Evolutionary conservation across 2,797 vertebrate genomes (phyloP).

Genomic region (Gorsachius magnificus): DNA sequence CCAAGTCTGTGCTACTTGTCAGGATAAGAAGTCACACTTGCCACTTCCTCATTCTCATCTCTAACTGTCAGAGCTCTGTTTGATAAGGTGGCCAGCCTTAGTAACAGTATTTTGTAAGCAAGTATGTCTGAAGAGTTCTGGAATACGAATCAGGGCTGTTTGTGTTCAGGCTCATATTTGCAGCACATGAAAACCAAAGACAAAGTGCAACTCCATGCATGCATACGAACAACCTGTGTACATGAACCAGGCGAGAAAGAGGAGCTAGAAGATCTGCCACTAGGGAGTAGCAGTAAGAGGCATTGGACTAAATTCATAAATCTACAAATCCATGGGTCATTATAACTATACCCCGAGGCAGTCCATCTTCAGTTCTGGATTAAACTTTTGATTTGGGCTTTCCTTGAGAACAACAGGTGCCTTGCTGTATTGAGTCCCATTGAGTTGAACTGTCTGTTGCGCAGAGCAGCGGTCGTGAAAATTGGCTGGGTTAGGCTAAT

Average conservation of each 20-base stretch:
- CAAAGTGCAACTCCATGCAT: background rate
- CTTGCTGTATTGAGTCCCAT: background rate
- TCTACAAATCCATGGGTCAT: background rate
- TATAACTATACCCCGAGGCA: background rate
- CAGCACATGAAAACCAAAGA: background rate
- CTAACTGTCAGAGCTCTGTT: background rate
- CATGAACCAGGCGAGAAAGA: background rate
- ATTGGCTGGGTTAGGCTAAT: background rate
- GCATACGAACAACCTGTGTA: background rate
- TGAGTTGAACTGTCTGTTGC: background rate
- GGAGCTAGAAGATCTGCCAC: background rate
- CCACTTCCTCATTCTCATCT: background rate
- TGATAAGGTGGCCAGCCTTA: background rate
- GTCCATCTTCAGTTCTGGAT: background rate
- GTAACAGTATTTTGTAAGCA: background rate
- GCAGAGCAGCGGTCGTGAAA: background rate
- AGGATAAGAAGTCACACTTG: background rate
- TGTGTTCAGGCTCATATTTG: background rate
- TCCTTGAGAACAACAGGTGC: background rate
- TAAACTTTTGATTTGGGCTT: background rate
- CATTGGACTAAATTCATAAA: background rate
- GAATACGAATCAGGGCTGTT: background rate
- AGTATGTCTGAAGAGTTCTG: background rate
- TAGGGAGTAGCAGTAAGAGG: background rate
- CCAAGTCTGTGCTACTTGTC: background rate